Conservation (phyloP, 35 echinoderm and acorn worm genomes). For the Apostichopus californicus region DNA sequence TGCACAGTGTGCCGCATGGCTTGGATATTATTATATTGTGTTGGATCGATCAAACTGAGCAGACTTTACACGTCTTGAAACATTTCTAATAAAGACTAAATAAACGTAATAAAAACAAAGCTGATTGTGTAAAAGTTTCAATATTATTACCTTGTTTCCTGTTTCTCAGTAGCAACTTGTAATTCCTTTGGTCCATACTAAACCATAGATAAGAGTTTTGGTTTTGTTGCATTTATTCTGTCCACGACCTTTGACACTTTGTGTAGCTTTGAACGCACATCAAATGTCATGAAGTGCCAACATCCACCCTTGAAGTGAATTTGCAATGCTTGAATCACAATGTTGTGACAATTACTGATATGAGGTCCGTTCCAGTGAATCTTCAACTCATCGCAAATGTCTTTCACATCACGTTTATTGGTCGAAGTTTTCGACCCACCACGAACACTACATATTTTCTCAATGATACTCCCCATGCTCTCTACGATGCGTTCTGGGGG, state of each 20-base stretch:
- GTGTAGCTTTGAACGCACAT: background rate
- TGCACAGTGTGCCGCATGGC: no score
- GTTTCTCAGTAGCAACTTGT: no score
- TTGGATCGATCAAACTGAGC: no score
- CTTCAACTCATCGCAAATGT: background rate
- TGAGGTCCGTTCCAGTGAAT: constrained; percentile 15
- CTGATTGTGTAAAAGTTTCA: no score
- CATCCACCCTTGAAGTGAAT: background rate
- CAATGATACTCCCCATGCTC: constrained; percentile 31
- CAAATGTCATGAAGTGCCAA: background rate
- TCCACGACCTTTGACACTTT: constrained; percentile 20
- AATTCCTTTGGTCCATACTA: no score
- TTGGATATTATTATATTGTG: no score
- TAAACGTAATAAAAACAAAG: no score
- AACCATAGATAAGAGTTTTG: background rate
- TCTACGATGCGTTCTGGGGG: constrained; percentile 16
- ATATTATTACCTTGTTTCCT: no score
- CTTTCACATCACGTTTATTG: constrained; percentile 21
- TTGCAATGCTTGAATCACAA: constrained; percentile 14
- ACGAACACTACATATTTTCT: constrained; percentile 20
- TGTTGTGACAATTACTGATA: background rate
- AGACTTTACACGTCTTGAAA: no score
- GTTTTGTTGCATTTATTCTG: constrained; percentile 15
- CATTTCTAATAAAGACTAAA: no score
- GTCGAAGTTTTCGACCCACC: constrained; percentile 23